Conservation (phyloP, 2,888 invertebrate genomes). For the Leptopilina syphax region DNA sequence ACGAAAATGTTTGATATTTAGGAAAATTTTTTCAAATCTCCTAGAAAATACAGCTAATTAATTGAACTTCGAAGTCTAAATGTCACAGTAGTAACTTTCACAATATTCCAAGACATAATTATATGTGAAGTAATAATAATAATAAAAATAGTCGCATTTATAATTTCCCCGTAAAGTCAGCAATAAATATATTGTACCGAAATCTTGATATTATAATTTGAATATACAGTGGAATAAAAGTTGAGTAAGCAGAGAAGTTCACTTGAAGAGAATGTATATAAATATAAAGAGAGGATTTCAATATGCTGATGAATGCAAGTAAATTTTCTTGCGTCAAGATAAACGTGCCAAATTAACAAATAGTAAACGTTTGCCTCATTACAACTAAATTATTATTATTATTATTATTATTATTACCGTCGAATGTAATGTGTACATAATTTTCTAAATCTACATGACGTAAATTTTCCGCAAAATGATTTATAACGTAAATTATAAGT, state of each 20-base stretch:
- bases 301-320: slow-evolving; percentile 8
- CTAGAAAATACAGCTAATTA: no score
- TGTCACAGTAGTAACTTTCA: no score
- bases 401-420: slow-evolving; percentile 4
- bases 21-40: no score
- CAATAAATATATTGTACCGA: neutral
- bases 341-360: slow-evolving; percentile 31
- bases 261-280: slow-evolving; percentile 33
- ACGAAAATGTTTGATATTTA: no score
- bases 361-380: slow-evolving; percentile 21
- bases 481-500: neutral
- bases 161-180: neutral
- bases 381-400: slow-evolving; percentile 7
- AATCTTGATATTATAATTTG: neutral
- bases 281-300: slow-evolving; percentile 3
- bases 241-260: slow-evolving; percentile 8
- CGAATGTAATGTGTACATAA: neutral
- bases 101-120: neutral
- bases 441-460: slow-evolving; percentile 16
- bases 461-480: slow-evolving; percentile 25
- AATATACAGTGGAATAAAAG: neutral
- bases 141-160: neutral
- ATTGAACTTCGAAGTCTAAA: no score
- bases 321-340: slow-evolving; percentile 30
- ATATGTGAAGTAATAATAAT: neutral